Percentiles rank a stretch among this genome's conserved stretches.
Conservation (phyloP, 2,888 invertebrate genomes). For the Pristionchus entomophagus region DNA sequence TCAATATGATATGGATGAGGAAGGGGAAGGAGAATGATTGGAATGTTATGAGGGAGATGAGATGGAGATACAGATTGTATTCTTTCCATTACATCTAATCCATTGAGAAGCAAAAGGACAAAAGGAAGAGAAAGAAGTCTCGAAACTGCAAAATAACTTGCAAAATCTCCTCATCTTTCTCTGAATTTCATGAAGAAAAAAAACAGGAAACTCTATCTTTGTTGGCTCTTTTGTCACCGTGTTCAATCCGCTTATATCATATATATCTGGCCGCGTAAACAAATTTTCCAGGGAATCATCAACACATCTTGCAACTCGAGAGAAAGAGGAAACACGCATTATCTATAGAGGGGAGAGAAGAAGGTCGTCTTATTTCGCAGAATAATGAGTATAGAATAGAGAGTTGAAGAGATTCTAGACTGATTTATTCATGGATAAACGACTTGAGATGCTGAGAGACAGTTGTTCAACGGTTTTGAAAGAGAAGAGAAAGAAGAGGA, state of each 20-base stretch:
- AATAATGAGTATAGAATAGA: background rate
- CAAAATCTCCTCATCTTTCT: background rate
- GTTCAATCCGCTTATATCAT: background rate
- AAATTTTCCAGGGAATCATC: too few species aligned
- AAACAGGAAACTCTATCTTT: background rate
- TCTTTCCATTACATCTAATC: background rate
- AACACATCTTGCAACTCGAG: too few species aligned
- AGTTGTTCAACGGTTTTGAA: too few species aligned
- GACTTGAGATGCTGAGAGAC: background rate
- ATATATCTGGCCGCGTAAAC: background rate
- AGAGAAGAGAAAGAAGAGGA: background rate
- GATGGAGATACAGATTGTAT: background rate
- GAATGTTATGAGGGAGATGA: background rate
- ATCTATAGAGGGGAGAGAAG: background rate
- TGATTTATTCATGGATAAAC: background rate
- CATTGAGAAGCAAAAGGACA: slow-evolving; percentile 3
- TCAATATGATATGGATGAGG: slow-evolving; percentile 17
- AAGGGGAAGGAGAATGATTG: background rate
- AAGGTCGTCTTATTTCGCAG: background rate
- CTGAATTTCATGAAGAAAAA: background rate
- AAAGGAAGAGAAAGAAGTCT: background rate
- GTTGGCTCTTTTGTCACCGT: background rate
- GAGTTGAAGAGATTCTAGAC: background rate
- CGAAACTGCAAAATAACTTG: background rate
- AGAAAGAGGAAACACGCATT: background rate